These are phyloP conservation scores for Oryzias celebensis DNA, from an alignment of 2,113 vertebrate genomes.

Conservation along the genomic window DNA sequence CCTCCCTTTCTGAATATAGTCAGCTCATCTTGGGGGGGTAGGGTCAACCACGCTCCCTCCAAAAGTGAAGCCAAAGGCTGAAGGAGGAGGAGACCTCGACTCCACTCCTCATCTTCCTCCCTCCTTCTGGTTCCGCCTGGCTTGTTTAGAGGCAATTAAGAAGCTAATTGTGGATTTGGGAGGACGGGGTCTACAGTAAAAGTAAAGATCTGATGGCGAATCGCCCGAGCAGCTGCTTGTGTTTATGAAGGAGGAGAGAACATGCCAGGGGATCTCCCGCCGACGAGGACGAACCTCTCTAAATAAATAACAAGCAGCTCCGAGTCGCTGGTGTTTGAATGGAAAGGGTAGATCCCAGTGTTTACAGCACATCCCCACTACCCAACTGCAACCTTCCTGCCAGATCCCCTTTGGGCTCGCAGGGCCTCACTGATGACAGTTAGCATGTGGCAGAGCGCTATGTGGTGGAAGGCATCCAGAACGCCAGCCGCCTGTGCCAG, in stretches of 20 bases:
- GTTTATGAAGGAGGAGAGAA: slow-evolving; percentile 75
- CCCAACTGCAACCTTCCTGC: slow-evolving; percentile 22
- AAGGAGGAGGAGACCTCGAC: slow-evolving; percentile 22
- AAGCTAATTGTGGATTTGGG: slow-evolving; percentile 78
- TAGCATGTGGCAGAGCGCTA: slow-evolving; percentile 78
- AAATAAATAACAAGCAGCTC: slow-evolving; percentile 74
- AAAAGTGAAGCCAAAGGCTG: slow-evolving; percentile 46
- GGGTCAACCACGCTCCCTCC: neutral
- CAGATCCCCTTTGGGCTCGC: slow-evolving; percentile 58
- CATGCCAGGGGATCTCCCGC: slow-evolving; percentile 61
- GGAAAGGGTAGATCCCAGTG: slow-evolving; percentile 45
- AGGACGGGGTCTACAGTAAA: slow-evolving; percentile 74
- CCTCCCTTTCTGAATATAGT: slow-evolving; percentile 43
- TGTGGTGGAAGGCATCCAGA: slow-evolving; percentile 77
- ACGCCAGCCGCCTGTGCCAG: slow-evolving; percentile 65
- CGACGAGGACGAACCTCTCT: slow-evolving; percentile 45
- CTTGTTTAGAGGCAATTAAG: slow-evolving; percentile 81
- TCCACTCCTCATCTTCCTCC: slow-evolving; percentile 45
- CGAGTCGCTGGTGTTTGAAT: slow-evolving; percentile 43
- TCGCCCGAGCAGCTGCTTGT: slow-evolving; percentile 78
- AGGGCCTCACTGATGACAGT: slow-evolving; percentile 74
- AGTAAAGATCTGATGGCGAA: slow-evolving; percentile 77
- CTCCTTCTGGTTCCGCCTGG: slow-evolving; percentile 67
- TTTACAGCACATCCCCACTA: slow-evolving; percentile 35
- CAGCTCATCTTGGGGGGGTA: slow-evolving; percentile 50